Base-by-base conservation (phyloP, 1,140 invertebrate species). In the Drosophila albomicans region DNA sequence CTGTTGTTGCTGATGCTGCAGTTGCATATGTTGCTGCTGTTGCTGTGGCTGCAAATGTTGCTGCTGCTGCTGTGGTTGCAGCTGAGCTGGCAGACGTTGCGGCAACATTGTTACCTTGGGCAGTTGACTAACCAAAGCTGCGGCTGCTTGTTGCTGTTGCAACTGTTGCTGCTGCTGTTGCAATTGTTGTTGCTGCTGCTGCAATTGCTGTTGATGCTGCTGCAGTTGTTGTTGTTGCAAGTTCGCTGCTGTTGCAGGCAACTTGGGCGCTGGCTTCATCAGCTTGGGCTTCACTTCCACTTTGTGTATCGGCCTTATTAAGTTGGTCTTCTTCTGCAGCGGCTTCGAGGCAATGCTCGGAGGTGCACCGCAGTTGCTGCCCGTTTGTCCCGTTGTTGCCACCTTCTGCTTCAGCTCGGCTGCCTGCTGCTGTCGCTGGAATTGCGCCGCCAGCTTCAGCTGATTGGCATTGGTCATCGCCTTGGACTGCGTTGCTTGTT, bases 261-360 rank as follows among this genome's bases (percentile, higher is more conserved):
- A 8, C 38, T 87, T 88, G 1, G 68, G 28, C n/a, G 79, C 57
- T 5, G 75, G 76, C 59, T 91, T 92, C 79, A 92, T 84, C 1
- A 91, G n/a, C 49, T 92, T 92, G 0, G 91, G 91, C 67, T 92
- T 92, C 16, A 92, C 87, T 48, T 92, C 91, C 13, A 91, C 73
- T 56, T 92, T 92, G 69, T 92, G 81, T 32, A 92, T 89, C 43
- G 91, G 91, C 4, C 91, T 51, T 11, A 92, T 91, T 8, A 92
- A 28, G 46, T 92, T 92, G 3, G 87, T 91, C 20, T 85, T 82
- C 52, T 84, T 90, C 35, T 91, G 79, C 30, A 91, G 43, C 15
- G 90, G 77, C 61, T 91, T 91, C 5, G 86, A 88, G 1, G 90
- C 81, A 45, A 90, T 85, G 68, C 91, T 86, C n/a, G 79, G 76